phyloP scores from a whole-genome alignment of 2,888 invertebrate genomes.

The Neoscelio sp. region DNA sequence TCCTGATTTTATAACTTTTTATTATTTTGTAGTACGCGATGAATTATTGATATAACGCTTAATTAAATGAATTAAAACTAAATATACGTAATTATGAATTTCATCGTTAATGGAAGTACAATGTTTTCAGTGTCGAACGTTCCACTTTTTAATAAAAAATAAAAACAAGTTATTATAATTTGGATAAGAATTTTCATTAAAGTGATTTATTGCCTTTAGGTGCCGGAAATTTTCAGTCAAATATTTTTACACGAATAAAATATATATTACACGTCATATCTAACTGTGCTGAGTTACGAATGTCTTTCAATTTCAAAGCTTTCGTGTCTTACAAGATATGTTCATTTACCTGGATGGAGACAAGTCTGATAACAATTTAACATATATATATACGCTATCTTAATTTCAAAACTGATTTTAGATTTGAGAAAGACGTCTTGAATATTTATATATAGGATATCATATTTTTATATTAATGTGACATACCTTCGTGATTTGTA shows the following conservation, averaged over 20 bases:
- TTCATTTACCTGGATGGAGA: conserved; percentile 43
- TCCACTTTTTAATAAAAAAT: conserved; percentile 16
- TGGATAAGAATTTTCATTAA: conserved; percentile 18
- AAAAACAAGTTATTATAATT: conserved; percentile 45
- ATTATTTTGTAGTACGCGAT: conserved; percentile 7
- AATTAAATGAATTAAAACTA: conserved; percentile 19
- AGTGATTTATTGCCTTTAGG: conserved; percentile 27
- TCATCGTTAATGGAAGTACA: conserved; percentile 16
- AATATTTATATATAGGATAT: neutral
- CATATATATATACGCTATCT: conserved; percentile 28
- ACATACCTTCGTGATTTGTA: too few relatives aligned
- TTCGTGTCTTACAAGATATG: conserved; percentile 39
- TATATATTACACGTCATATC: conserved; percentile 8
- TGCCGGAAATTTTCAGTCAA: conserved; percentile 25
- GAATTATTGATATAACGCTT: conserved; percentile 27
- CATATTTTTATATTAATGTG: neutral
- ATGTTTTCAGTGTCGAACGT: too few relatives aligned
- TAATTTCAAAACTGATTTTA: conserved; percentile 32
- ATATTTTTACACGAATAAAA: conserved; percentile 1
- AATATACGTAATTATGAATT: conserved; percentile 3
- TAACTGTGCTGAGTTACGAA: conserved; percentile 38
- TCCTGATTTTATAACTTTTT: neutral
- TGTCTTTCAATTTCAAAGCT: conserved; percentile 35
- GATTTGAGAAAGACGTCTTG: conserved; percentile 6
- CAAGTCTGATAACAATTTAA: conserved; percentile 47